These are phyloP conservation scores for Mesocentrotus franciscanus DNA, from an alignment of 53 echinoderm and acorn worm genomes.

Conservation along the genomic window DNA sequence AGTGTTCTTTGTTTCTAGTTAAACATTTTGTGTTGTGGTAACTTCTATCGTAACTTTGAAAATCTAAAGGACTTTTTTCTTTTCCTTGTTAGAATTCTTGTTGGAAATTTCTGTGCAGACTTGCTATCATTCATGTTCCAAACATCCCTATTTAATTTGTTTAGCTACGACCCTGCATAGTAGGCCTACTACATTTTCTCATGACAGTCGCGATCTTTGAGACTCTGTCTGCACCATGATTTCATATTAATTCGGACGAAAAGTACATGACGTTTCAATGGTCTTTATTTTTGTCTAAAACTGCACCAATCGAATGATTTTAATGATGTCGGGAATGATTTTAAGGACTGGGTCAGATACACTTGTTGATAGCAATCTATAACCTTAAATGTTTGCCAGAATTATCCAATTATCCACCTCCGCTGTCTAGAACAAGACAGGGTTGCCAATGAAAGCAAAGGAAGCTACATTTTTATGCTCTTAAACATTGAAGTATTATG, in stretches of 20 bases:
- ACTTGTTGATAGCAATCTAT: neutral
- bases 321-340: neutral
- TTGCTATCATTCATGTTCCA: too few relatives aligned
- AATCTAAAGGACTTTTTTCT: too few relatives aligned
- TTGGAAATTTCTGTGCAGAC: too few relatives aligned
- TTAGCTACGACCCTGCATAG: too few relatives aligned
- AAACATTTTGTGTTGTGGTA: too few relatives aligned
- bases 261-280: neutral
- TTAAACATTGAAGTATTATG: neutral
- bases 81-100: too few relatives aligned
- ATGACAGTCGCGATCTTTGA: too few relatives aligned
- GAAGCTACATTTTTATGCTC: neutral
- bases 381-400: neutral
- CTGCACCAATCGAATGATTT: neutral
- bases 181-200: too few relatives aligned
- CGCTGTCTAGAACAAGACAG: neutral
- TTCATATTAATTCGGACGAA: neutral
- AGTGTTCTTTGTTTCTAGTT: too few relatives aligned
- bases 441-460: neutral
- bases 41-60: too few relatives aligned
- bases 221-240: neutral
- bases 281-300: neutral
- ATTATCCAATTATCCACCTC: neutral
- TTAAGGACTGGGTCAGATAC: neutral
- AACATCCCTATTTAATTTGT: too few relatives aligned